These are phyloP conservation scores for Channa argus DNA, from an alignment of 2,113 vertebrate species.

Conservation along the genomic window DNA sequence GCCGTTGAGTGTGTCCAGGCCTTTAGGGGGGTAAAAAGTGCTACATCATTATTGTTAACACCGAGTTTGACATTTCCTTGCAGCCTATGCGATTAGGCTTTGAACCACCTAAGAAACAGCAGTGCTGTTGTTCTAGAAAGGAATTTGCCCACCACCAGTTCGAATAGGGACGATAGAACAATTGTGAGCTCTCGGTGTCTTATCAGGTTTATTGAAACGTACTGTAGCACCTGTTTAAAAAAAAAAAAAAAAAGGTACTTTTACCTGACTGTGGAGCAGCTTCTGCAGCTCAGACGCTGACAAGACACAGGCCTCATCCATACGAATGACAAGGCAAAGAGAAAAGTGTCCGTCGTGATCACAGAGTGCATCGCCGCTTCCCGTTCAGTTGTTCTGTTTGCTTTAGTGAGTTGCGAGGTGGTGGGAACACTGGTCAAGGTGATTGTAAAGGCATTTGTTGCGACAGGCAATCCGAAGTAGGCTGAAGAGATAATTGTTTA, in stretches of 20 bases:
- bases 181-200: no score
- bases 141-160: no score
- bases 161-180: no score
- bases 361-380: constrained; percentile 4
- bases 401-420: not conserved
- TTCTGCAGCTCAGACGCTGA: not conserved
- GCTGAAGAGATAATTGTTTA: constrained; percentile 73
- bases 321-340: constrained; percentile 9
- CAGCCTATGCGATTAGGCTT: not conserved
- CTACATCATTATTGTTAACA: not conserved
- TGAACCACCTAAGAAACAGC: not conserved
- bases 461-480: constrained; percentile 83
- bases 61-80: no score
- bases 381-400: constrained; percentile 4
- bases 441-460: constrained; percentile 71
- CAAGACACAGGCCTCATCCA: constrained; percentile 15
- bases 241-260: constrained; percentile 6
- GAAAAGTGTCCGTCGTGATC: not conserved
- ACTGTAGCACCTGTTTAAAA: not conserved
- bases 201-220: no score
- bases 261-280: not conserved
- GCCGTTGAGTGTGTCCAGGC: constrained; percentile 13
- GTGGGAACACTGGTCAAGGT: constrained; percentile 37
- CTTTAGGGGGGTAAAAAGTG: not conserved
- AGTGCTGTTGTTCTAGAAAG: not conserved